phyloP scores from a whole-genome alignment of 2,113 vertebrate species.

The Setophaga coronata region DNA sequence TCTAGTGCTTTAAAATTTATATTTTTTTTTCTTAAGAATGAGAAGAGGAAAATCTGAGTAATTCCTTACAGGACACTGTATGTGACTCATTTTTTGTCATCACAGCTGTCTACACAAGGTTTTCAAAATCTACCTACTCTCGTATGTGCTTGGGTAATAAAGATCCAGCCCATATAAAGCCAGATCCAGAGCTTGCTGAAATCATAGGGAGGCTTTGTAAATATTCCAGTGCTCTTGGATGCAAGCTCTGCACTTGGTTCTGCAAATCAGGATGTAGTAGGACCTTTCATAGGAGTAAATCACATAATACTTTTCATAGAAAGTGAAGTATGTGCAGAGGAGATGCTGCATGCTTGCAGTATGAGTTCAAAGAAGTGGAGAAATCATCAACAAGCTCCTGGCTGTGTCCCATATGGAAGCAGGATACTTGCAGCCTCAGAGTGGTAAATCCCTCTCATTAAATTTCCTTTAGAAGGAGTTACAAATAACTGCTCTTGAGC shows the following conservation, averaged over 20 bases:
- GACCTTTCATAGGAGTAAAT: background rate
- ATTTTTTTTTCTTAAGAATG: background rate
- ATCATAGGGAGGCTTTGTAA: background rate
- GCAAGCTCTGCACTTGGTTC: background rate
- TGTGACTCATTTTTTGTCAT: conserved; percentile 31
- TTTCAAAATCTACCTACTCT: background rate
- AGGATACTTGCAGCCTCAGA: background rate
- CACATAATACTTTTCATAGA: background rate
- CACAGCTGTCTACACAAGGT: conserved; percentile 16
- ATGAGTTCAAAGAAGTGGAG: background rate
- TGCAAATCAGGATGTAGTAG: background rate
- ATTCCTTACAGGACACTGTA: background rate
- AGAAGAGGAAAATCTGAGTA: background rate
- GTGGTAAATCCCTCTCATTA: background rate
- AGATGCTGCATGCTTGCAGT: background rate
- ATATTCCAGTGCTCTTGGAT: background rate
- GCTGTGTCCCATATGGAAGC: background rate
- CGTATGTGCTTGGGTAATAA: background rate
- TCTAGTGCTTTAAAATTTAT: background rate
- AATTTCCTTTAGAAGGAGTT: background rate
- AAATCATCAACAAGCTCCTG: background rate
- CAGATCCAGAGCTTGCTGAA: background rate
- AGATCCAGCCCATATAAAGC: background rate
- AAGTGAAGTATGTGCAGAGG: background rate
- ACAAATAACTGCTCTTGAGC: background rate